A percentile compares a stretch with the other conserved stretches of the same genome.
Conservation (phyloP, 2,888 invertebrate species). For the Rosalia funebris region DNA sequence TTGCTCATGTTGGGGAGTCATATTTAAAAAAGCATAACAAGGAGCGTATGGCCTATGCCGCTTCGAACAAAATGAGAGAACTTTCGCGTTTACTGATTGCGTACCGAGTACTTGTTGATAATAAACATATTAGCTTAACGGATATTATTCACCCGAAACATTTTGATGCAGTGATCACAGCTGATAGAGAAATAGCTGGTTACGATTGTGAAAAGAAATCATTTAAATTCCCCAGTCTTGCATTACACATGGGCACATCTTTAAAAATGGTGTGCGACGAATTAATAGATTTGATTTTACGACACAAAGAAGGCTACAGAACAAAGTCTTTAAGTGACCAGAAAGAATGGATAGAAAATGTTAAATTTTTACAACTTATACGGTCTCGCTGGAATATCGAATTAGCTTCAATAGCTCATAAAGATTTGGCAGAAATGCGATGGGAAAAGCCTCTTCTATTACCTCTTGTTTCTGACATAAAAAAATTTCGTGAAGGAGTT, state of each 20-base stretch:
- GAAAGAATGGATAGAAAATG: not conserved
- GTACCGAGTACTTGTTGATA: constrained; percentile 30
- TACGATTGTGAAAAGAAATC: constrained; percentile 44
- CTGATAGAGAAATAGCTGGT: constrained; percentile 39
- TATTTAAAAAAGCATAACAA: constrained; percentile 44
- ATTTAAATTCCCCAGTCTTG: constrained; percentile 43
- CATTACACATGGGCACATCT: constrained; percentile 45
- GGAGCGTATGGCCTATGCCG: constrained; percentile 39
- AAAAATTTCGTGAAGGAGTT: constrained; percentile 1
- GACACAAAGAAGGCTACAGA: constrained; percentile 38
- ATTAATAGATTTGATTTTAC: constrained; percentile 39
- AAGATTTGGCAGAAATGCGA: constrained; percentile 9
- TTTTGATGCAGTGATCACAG: constrained; percentile 41
- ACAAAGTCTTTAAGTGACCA: too few relatives aligned
- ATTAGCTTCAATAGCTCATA: constrained; percentile 1
- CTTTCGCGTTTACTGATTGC: constrained; percentile 36
- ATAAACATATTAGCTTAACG: constrained; percentile 29
- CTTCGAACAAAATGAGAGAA: constrained; percentile 42
- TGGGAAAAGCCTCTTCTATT: constrained; percentile 10
- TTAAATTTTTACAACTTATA: constrained; percentile 8
- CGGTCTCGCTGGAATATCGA: constrained; percentile 6
- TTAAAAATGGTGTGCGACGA: constrained; percentile 43
- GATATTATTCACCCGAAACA: too few relatives aligned
- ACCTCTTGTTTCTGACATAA: constrained; percentile 9
- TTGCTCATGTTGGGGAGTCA: constrained; percentile 41